Base-by-base conservation (phyloP, 2,113 vertebrate species). In the Ptychochromis oligacanthus region DNA sequence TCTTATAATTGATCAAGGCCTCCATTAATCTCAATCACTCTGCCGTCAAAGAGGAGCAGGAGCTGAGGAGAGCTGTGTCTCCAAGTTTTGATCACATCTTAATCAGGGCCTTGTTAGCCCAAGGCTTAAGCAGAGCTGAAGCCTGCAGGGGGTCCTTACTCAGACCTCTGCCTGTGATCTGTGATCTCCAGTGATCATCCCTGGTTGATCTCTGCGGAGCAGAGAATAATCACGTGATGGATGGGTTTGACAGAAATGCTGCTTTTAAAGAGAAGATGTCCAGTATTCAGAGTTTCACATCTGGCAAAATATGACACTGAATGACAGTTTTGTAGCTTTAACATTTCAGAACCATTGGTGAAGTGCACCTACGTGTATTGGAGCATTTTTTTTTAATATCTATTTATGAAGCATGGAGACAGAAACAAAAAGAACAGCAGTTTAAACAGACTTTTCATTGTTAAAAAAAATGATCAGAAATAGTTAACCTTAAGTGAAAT, bases 1-100 rank as follows among this genome's bases (percentile, higher is more conserved):
- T 80, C 89, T 87, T 84, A 64, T 89, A 89, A 92, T 84, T 92
- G 92, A 93, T 92, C 81, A 60, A 59, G 64, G 58, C 87, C 60
- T 4, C 87, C 87, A 90, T 95, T 95, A 93, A 95, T 96, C 91
- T 95, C 81, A 82, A 93, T 95, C 87, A 87, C 61, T 86, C 62
- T 77, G 70, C 82, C 40, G 31, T 88, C 59, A 58, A 59, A 61
- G 62, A 81, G 79, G 85, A 86, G 88, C 12, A 8, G 61, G 81
- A 75, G 88, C 75, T 49, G 75, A 93, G 76, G 85, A 77, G 78
- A 91, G 83, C 88, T 82, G 89, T 95, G 91, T 92, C 74, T 79
- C 74, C 22, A 2, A 59, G 58, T 89, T 78, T 76, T 75, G 82
- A 90, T 94, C 92, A 91, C 65, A 80, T 87, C 86, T 93, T 94